These are phyloP conservation scores for Diplazon laetatorius DNA, from an alignment of 2,888 invertebrate genomes.

Conservation along the genomic window DNA sequence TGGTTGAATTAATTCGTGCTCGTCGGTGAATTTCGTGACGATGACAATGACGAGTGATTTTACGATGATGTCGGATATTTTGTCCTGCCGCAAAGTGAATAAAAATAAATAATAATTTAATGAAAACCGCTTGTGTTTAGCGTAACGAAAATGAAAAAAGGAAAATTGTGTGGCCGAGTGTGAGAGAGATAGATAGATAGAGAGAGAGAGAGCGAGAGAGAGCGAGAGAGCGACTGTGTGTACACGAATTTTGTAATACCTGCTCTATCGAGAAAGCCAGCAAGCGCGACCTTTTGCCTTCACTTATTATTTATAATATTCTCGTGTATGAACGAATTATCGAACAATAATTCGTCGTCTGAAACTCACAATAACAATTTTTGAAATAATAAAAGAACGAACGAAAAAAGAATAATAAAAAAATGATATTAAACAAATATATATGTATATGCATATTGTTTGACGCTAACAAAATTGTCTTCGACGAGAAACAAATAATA, in stretches of 20 bases:
- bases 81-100: constrained; percentile 46
- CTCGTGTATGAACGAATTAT: constrained; percentile 22
- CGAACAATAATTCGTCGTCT: constrained; percentile 35
- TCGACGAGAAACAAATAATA: constrained; percentile 30
- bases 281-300: constrained; percentile 51
- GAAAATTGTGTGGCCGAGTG: constrained; percentile 27
- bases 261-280: constrained; percentile 37
- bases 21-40: constrained; percentile 33
- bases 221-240: constrained; percentile 17
- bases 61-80: constrained; percentile 37
- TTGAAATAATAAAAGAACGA: background rate
- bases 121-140: constrained; percentile 32
- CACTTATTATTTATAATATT: constrained; percentile 35
- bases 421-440: too few species aligned
- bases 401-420: too few species aligned
- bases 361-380: constrained; percentile 17
- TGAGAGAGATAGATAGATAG: background rate
- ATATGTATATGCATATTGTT: too few species aligned
- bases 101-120: constrained; percentile 33
- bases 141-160: constrained; percentile 24
- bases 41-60: constrained; percentile 43
- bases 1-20: constrained; percentile 34
- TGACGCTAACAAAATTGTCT: too few species aligned
- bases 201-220: background rate
- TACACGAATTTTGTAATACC: constrained; percentile 50